Conservation (phyloP, 2,113 vertebrate species). For the Nannospalax galili region DNA sequence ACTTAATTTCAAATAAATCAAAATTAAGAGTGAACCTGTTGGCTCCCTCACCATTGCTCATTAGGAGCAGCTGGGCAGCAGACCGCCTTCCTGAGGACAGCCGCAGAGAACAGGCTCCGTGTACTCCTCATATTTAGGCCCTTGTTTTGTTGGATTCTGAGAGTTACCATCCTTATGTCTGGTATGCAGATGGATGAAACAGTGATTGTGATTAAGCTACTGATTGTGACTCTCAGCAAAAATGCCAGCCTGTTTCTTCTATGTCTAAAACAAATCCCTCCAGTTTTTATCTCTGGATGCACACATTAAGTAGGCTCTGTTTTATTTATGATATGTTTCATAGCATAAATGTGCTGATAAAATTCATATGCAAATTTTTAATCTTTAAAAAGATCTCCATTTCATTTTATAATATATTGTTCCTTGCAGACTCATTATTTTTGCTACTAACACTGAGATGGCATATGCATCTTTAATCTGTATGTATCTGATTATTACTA, state of each 20-base stretch:
- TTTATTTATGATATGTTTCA: neutral
- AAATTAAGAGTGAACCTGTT: neutral
- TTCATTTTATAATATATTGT: too few species aligned
- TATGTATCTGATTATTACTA: too few species aligned
- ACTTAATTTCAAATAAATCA: neutral
- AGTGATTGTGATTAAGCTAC: neutral
- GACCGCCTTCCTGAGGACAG: neutral
- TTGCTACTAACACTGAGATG: too few species aligned
- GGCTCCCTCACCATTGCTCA: neutral
- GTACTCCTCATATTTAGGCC: neutral
- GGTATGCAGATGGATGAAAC: neutral
- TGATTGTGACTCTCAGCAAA: neutral
- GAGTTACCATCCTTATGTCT: neutral
- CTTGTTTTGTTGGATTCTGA: rapidly evolving
- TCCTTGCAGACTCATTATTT: too few species aligned
- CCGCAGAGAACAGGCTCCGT: too few species aligned
- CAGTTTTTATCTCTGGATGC: neutral
- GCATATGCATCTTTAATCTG: too few species aligned
- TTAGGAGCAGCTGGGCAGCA: neutral
- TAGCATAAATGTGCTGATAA: neutral
- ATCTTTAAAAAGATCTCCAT: too few species aligned
- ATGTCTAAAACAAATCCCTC: neutral
- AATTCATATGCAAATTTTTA: neutral
- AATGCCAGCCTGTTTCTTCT: neutral
- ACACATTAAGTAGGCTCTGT: neutral